Evolutionary conservation across 23 tunicate genomes (phyloP).

Genomic region (Diplosoma virens): DNA sequence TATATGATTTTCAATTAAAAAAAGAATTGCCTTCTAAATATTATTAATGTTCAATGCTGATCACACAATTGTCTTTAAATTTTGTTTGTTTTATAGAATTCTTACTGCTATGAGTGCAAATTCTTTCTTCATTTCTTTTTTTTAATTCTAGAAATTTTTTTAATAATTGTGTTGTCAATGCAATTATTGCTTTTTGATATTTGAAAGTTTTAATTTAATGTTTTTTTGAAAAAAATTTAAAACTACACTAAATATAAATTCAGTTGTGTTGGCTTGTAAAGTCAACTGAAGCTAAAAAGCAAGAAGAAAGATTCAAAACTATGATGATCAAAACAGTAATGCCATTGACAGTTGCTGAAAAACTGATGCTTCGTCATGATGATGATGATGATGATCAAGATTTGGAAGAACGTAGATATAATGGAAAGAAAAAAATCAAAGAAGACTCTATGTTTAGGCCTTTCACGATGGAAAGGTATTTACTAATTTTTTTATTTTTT

Average conservation of each 20-base stretch:
- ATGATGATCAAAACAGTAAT: slow-evolving; percentile 83
- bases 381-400: slow-evolving; percentile 1
- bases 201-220: too few species aligned
- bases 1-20: too few species aligned
- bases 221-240: not conserved
- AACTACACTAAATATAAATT: too few species aligned
- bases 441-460: slow-evolving; percentile 21
- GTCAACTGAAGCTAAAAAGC: slow-evolving; percentile 25
- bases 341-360: slow-evolving; percentile 66
- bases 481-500: not conserved
- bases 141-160: too few species aligned
- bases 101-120: too few species aligned
- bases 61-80: not conserved
- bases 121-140: too few species aligned
- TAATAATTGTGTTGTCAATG: too few species aligned
- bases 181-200: too few species aligned
- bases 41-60: too few species aligned
- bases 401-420: too few species aligned
- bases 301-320: slow-evolving; percentile 40
- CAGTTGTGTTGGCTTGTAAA: slow-evolving; percentile 69
- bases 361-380: slow-evolving; percentile 13
- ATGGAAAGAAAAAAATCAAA: not conserved
- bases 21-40: too few species aligned
- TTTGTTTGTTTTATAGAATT: not conserved
- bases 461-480: slow-evolving; percentile 58